Conservation (phyloP, 2,888 invertebrate species). For the Caenorhabditis becei region DNA sequence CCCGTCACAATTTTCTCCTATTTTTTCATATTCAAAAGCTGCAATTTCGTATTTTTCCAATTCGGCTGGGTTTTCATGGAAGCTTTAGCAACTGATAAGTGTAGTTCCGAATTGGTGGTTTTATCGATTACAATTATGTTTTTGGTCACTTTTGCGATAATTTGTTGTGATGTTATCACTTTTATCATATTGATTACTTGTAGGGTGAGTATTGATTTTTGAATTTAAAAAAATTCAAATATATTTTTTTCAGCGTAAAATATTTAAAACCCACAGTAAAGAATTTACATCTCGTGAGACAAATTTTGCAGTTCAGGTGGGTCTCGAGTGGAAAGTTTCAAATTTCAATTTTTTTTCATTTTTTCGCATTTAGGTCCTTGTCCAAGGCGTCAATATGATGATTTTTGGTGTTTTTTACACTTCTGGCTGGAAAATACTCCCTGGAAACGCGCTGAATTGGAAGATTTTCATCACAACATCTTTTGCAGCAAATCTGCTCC, state of each 20-base stretch:
- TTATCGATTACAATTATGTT: neutral
- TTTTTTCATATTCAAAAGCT: slow-evolving; percentile 22
- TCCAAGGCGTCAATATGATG: slow-evolving; percentile 21
- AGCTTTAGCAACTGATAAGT: neutral
- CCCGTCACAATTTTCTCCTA: slow-evolving; percentile 18
- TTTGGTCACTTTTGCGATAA: neutral
- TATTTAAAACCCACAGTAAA: slow-evolving; percentile 14
- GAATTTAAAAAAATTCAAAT: too few relatives aligned
- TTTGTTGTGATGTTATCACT: slow-evolving; percentile 22
- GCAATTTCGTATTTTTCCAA: slow-evolving; percentile 36
- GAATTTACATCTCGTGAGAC: slow-evolving; percentile 14
- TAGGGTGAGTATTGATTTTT: neutral
- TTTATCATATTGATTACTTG: slow-evolving; percentile 42
- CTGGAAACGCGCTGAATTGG: slow-evolving; percentile 25
- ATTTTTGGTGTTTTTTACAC: slow-evolving; percentile 30
- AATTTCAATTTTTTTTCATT: slow-evolving; percentile 13
- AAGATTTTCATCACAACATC: slow-evolving; percentile 39
- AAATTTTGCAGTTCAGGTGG: slow-evolving; percentile 37
- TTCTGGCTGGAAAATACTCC: slow-evolving; percentile 14
- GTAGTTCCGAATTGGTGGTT: neutral
- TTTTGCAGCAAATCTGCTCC: slow-evolving; percentile 7
- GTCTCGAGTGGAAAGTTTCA: neutral
- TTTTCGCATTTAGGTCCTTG: slow-evolving; percentile 10
- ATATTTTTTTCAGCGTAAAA: slow-evolving; percentile 13
- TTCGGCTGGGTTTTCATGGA: slow-evolving; percentile 51